Base-by-base conservation (phyloP, 2,888 invertebrate species). In the Nymphalis c-album region DNA sequence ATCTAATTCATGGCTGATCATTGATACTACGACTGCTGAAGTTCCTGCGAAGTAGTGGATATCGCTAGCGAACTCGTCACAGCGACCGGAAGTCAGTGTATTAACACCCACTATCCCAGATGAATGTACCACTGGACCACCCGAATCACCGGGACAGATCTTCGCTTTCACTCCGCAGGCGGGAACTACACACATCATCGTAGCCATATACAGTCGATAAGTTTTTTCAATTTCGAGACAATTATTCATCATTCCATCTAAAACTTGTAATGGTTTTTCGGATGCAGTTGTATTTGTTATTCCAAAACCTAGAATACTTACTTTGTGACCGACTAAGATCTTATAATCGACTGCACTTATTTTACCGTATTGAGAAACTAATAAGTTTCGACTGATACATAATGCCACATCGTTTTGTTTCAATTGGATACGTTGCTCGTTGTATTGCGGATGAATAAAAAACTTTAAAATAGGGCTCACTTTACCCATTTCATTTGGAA, bases 71-170 rank as follows among this genome's bases (percentile, higher is more conserved):
- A 13, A 13, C 4, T 40, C 13, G 13, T 40, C 13, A 13, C 40
- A 40, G 40, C 4, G 13, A 40, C 40, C 40, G 13, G 13, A 3
- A 40, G 40, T 40, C 3, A 40, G 40, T 40, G 40, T 13, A 13
- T 40, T 40, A 40, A 40, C 40, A 13, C 40, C 40, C 3, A 40
- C 13, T 13, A 40, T 13, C 13, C 40, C 40, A 40, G 48, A 48
- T 48, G 48, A 48, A 18, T 62, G 62, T 16, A 62, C 10, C 7
- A 31, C 20, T 31, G 62, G 62, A 20, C 62, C 62, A 16, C 45
- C 51, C 13, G 50, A 50, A 62, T 62, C 62, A 17, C 62, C 22
- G 0, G 10, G 18, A 50, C 50, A 35, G 8, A 40, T 17, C 7
- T 22, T 40, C 6, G 20, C 51, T 51, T 31, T 18, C 7, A 16